Evolutionary conservation across 2,113 vertebrate species (phyloP), one percentile per base, ranked within the genome.

Genomic region (Ardeotis arabs): DNA sequence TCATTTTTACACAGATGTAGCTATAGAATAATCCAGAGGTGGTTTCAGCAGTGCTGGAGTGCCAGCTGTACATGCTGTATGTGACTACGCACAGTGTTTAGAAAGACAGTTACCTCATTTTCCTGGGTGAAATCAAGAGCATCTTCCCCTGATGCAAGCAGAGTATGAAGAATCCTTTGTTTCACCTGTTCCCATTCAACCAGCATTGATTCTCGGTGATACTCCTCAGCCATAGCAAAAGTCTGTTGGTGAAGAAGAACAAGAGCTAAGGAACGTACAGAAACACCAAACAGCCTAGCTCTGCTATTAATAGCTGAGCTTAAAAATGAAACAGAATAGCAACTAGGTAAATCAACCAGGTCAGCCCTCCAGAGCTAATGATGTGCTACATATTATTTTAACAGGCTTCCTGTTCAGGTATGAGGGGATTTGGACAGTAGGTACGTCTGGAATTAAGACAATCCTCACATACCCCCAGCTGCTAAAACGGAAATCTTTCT

Each of bases 181-280:
- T 99, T 99, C 93, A 99, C 99, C 97, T 99, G 99, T 95, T 99
- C 99, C 99, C 99, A 99, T 93, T 99, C 99, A 22, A 99, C 99
- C 98, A 99, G 96, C 99, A 99, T 99, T 18, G 99, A 99, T 92
- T 99, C 99, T 25, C 99, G 98, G 87, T 99, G 99, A 96, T 99
- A 99, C 94, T 99, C 99, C 76, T 99, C 99, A 56, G 99, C 99
- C 98, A 99, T 97, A 60, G 98, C 98, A 95, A 99, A 99, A 3
- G 99, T 99, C 99, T 99, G 97, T 41, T 28, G 56, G 39, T 49
- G 41, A 60, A 78, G 47, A 35, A 74, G 22, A 70, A 70, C 17
- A 82, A 55, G 63, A 84, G 75, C 28, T 91, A 77, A 82, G 41
- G 31, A 88, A 56, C 7, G 47, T 5, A 21, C 0, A 72, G 35